Evolutionary conservation across 2,888 invertebrate genomes (phyloP), one percentile per base, ranked within the genome.

Genomic region (Eledone cirrhosa): DNA sequence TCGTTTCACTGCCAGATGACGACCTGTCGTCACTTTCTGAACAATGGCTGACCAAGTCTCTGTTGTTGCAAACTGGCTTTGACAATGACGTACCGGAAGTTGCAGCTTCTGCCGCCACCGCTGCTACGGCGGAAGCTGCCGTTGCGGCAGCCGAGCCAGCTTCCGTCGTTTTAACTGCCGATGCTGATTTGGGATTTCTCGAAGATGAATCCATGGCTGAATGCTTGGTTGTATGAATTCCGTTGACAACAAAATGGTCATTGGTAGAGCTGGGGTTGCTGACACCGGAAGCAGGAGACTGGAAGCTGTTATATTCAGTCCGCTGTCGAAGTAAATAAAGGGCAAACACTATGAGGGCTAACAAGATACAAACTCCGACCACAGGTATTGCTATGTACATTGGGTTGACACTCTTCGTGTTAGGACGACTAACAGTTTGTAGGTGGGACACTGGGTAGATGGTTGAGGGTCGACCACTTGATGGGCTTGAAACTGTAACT

Each of bases 321-420:
- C 88, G 86, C 31, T 89, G 82, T 27, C 88, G 83, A 53, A 91
- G 83, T 13, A 91, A 84, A 77, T 89, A 89, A 83, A 90, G 87
- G 76, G 90, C 90, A 80, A 90, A 89, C 79, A 90, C 87, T 53
- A 89, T 87, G 14, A 90, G 87, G 27, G 89, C 88, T 47, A 90
- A 80, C 29, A 91, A 84, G 29, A 90, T 88, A 81, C 89, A 88
- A 4, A 89, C 87, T 2, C 90, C 90, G 0, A 89, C 89, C 19
- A 90, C 87, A 1, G 90, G 88, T 11, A 91, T 90, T 1, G 89
- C 89, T 53, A 91, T 88, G 82, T 90, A 90, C 33, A 90, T 87
- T 4, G 91, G 90, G 84, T 90, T 90, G 75, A 89, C 85, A 72
- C 86, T 85, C 77, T 83, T 85, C 22, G 83, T 77, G 19, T 48